Base-by-base conservation (phyloP, 1,140 invertebrate species). In the Medauroidea extradentata region DNA sequence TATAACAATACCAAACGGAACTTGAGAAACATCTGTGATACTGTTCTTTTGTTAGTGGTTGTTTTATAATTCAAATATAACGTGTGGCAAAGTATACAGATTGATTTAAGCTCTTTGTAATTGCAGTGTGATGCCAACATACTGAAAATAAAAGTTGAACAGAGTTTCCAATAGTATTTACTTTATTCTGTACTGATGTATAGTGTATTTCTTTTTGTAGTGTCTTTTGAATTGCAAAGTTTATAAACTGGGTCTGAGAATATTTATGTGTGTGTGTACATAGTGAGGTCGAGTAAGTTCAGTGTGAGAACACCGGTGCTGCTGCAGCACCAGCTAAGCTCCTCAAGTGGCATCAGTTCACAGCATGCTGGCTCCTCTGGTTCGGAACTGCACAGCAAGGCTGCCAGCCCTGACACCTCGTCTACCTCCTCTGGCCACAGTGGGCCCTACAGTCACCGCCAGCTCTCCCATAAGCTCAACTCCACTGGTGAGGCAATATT, bases 391-490 rank as follows among this genome's bases (percentile, higher is more conserved):
- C 14, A 11, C 57, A 29, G 8, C 44, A 14, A 19, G 34, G 25
- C 21, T 24, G 19, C 7, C 38, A 24, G 38, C 34, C 50, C 27
- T 48, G 8, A 44, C 55, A 48, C 51, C 18, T n/a, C 29, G 14
- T n/a, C 42, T 11, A 16, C 25, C 24, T 34, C 29, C 5, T 34
- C 29, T 4, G 29, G 29, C 29, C 29, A 4, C 29, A 34, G 4
- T 11, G 29, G 29, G 4, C 50, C 38, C 24, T 21, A 14, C 7
- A 25, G 66, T 11, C 64, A 62, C 1, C 42, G 68, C n/a, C 64
- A 65, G 49, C 58, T 69, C 44, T 68, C 69, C 39, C 60, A 65
- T 19, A 70, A 69, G 51, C 49, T 68, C 7, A 65, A 66, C 27
- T 69, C 68, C 24, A 23, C 65, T 18, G 63, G 68, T 67, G 57